These are phyloP conservation scores for Thamnaconus septentrionalis DNA, from an alignment of 2,113 vertebrate species.

Conservation along the genomic window DNA sequence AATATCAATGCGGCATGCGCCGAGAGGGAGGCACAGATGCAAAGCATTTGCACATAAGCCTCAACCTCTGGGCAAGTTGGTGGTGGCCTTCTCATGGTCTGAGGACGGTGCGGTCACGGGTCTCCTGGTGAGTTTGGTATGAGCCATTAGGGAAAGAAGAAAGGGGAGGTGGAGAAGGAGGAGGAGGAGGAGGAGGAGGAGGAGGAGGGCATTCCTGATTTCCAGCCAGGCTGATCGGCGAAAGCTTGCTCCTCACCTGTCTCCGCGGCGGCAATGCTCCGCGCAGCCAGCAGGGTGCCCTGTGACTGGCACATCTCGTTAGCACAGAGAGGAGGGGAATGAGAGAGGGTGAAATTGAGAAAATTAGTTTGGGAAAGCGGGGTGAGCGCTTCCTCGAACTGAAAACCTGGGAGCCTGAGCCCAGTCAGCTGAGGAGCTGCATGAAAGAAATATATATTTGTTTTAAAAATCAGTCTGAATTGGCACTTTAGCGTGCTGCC, in stretches of 20 bases:
- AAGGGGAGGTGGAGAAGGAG: constrained; percentile 19
- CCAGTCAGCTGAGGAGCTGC: constrained; percentile 2
- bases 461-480: no score
- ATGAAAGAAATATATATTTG: no score
- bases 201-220: constrained; percentile 74
- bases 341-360: constrained; percentile 57
- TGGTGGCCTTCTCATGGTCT: constrained; percentile 55
- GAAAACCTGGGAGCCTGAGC: constrained; percentile 21
- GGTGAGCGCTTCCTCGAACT: constrained; percentile 29
- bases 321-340: constrained; percentile 40
- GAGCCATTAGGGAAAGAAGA: constrained; percentile 56
- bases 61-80: constrained; percentile 54
- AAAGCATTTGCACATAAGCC: constrained; percentile 51
- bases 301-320: constrained; percentile 75
- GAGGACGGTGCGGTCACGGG: constrained; percentile 64
- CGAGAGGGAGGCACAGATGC: constrained; percentile 49
- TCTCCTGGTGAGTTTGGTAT: constrained; percentile 76
- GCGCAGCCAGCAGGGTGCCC: constrained; percentile 70
- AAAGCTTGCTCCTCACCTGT: constrained; percentile 67
- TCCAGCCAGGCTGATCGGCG: constrained; percentile 74
- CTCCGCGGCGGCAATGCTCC: constrained; percentile 59
- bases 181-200: constrained; percentile 51
- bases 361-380: constrained; percentile 50
- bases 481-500: no score
- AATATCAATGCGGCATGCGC: constrained; percentile 17